phyloP scores from a whole-genome alignment of 2,888 invertebrate species.

The Lasioglossum vierecki region DNA sequence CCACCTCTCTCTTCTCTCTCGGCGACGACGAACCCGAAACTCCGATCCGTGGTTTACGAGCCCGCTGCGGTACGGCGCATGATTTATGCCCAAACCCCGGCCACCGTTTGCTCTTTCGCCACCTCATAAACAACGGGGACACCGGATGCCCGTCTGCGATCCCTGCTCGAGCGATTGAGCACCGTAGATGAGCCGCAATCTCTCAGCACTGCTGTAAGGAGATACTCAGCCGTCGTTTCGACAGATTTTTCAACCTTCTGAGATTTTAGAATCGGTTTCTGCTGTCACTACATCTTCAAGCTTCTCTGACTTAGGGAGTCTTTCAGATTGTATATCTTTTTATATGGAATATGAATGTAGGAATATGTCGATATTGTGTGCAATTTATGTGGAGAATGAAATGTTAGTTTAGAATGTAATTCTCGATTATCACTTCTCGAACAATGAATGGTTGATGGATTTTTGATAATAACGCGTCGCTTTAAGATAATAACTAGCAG shows the following conservation, averaged over 20 bases:
- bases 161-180: constrained; percentile 38
- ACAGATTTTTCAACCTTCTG: neutral
- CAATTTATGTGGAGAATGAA: too few species aligned
- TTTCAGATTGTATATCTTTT: too few species aligned
- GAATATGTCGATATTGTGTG: too few species aligned
- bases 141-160: constrained; percentile 18
- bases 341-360: too few species aligned
- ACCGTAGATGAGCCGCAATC: constrained; percentile 25
- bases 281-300: neutral
- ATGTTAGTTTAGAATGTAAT: too few species aligned
- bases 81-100: constrained; percentile 5
- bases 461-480: too few species aligned
- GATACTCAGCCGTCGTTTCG: neutral
- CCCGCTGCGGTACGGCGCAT: neutral
- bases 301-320: too few species aligned
- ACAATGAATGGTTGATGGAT: neutral
- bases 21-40: neutral
- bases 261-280: neutral
- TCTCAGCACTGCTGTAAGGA: neutral
- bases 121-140: constrained; percentile 41
- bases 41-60: constrained; percentile 30
- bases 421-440: too few species aligned
- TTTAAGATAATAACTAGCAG: too few species aligned
- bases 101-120: constrained; percentile 24
- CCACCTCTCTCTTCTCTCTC: too few species aligned